phyloP scores from a whole-genome alignment of 2,113 vertebrate species.

The Melanerpes formicivorus region DNA sequence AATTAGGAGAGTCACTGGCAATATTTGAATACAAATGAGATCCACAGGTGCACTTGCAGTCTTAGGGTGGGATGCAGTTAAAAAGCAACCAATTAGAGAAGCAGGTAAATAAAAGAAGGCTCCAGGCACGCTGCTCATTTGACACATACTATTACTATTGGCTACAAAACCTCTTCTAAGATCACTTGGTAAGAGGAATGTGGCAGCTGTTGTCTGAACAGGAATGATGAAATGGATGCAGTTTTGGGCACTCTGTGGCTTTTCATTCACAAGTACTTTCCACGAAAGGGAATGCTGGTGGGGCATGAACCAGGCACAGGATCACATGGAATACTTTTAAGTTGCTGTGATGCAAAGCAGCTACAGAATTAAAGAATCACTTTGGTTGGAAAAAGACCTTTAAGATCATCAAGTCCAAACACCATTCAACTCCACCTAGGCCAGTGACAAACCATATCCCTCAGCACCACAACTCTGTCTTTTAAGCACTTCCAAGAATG shows the following conservation, averaged over 20 bases:
- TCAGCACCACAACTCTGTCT: too few relatives aligned
- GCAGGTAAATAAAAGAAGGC: constrained; percentile 39
- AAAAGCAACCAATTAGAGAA: constrained; percentile 4
- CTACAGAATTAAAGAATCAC: too few relatives aligned
- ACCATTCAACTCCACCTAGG: too few relatives aligned
- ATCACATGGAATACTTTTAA: neutral
- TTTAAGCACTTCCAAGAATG: too few relatives aligned
- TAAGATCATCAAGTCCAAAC: too few relatives aligned
- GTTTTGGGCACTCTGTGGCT: neutral
- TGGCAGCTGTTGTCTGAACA: neutral
- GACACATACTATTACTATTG: neutral
- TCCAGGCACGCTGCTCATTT: neutral
- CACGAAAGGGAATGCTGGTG: neutral
- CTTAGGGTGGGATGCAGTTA: neutral
- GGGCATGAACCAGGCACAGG: neutral
- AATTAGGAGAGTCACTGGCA: constrained; percentile 25
- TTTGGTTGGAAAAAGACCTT: too few relatives aligned
- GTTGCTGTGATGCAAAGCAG: neutral
- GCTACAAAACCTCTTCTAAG: neutral
- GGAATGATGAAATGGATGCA: neutral
- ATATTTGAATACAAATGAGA: constrained; percentile 35
- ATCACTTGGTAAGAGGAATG: neutral
- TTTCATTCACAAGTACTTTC: neutral
- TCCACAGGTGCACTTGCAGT: constrained; percentile 9
- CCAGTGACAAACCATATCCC: too few relatives aligned